A percentile compares a stretch with the other conserved stretches of the same genome.
Evolutionary conservation across 2,797 vertebrate species (phyloP).

Genomic region (Clamator glandarius): DNA sequence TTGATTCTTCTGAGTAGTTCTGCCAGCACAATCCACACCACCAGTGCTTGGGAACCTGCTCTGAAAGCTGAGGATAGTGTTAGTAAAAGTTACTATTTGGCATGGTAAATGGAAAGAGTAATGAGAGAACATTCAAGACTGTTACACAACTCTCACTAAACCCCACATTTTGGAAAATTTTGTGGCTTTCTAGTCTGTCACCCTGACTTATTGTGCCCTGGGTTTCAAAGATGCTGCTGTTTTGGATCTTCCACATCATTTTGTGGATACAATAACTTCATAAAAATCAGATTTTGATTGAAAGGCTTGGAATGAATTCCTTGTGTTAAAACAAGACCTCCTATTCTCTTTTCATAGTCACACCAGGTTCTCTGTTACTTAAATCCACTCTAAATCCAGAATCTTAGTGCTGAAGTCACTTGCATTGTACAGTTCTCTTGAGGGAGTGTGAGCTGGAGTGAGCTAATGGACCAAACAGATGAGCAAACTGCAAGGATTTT

Average conservation of each 20-base stretch:
- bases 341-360: background rate
- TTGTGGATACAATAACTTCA: background rate
- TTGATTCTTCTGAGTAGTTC: background rate
- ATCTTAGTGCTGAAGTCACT: background rate
- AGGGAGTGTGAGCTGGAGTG: constrained; percentile 35
- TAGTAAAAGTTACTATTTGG: background rate
- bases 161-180: background rate
- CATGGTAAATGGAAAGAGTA: background rate
- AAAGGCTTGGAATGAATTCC: background rate
- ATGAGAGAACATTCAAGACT: background rate
- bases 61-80: background rate
- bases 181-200: background rate
- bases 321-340: background rate
- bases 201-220: background rate
- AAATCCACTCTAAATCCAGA: constrained; percentile 8
- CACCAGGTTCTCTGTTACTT: background rate
- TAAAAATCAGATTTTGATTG: background rate
- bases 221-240: background rate
- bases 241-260: background rate
- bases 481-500: constrained; percentile 30
- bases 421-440: background rate
- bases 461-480: constrained; percentile 58
- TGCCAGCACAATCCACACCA: background rate
- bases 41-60: background rate
- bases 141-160: background rate